Conservation (phyloP, 2,888 invertebrate genomes). For the Nemapogon koenigi region DNA sequence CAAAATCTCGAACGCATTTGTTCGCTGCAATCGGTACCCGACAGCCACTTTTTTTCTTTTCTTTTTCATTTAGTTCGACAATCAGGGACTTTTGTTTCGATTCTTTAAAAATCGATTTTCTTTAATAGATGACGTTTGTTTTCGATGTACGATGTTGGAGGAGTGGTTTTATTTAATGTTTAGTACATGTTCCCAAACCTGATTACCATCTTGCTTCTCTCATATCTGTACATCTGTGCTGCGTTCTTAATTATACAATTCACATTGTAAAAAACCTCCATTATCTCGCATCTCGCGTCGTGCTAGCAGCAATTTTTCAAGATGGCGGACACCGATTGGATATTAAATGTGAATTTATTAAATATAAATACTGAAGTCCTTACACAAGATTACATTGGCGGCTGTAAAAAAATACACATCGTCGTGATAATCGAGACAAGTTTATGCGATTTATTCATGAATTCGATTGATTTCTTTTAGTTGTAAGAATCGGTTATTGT, state of each 20-base stretch:
- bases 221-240: no score
- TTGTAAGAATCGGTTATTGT: slow-evolving; percentile 35
- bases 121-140: no score
- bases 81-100: no score
- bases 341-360: slow-evolving; percentile 48
- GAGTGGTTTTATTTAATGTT: no score
- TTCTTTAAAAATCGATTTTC: no score
- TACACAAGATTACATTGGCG: slow-evolving; percentile 30
- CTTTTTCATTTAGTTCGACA: slow-evolving; percentile 12
- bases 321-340: slow-evolving; percentile 42
- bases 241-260: slow-evolving; percentile 60
- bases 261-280: slow-evolving; percentile 38
- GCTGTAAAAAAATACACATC: slow-evolving; percentile 48
- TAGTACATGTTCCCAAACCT: no score
- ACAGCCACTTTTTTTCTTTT: slow-evolving; percentile 33
- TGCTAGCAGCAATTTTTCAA: slow-evolving; percentile 42
- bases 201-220: no score
- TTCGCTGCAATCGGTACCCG: slow-evolving; percentile 44
- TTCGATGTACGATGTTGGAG: no score
- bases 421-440: slow-evolving; percentile 40
- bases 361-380: slow-evolving; percentile 34
- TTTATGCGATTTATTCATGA: slow-evolving; percentile 55
- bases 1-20: slow-evolving; percentile 56
- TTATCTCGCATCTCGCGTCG: slow-evolving; percentile 43
- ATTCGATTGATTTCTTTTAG: slow-evolving; percentile 51